Evolutionary conservation across 2,797 vertebrate genomes (phyloP).

Genomic region (Gadopsis marmoratus): DNA sequence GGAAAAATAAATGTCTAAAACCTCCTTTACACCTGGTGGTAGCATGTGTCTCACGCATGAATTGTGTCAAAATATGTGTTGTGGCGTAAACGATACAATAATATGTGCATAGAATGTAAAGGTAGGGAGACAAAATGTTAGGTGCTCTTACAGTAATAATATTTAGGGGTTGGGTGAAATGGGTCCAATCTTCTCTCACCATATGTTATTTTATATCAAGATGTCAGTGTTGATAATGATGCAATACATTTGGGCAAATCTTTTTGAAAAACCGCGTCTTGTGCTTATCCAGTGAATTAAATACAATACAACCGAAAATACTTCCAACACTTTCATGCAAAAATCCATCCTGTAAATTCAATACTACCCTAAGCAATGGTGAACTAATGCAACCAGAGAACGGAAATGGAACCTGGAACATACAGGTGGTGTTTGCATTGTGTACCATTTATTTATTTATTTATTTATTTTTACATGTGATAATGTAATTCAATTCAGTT

Average conservation of each 20-base stretch:
- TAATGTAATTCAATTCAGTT: neutral
- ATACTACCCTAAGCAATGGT: neutral
- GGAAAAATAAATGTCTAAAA: slow-evolving; percentile 2
- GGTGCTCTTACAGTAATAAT: neutral
- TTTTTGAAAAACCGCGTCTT: neutral
- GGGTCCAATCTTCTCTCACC: neutral
- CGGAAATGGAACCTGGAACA: neutral
- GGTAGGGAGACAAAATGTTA: neutral
- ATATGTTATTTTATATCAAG: neutral
- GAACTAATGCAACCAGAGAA: neutral
- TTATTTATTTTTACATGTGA: neutral
- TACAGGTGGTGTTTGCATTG: neutral
- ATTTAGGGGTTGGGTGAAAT: neutral
- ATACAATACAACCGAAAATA: neutral
- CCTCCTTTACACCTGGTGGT: neutral
- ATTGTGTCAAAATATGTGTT: neutral
- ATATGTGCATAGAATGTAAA: neutral
- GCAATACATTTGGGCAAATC: neutral
- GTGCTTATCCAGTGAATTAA: neutral
- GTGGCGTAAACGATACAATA: neutral
- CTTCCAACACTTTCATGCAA: neutral
- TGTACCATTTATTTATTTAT: neutral
- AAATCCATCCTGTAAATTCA: neutral
- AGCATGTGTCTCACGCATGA: neutral
- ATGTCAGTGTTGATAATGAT: neutral